Percentiles rank a stretch among this genome's conserved stretches.
phyloP scores from a whole-genome alignment of 2,797 vertebrate species.

The Kryptolebias ocellatus region DNA sequence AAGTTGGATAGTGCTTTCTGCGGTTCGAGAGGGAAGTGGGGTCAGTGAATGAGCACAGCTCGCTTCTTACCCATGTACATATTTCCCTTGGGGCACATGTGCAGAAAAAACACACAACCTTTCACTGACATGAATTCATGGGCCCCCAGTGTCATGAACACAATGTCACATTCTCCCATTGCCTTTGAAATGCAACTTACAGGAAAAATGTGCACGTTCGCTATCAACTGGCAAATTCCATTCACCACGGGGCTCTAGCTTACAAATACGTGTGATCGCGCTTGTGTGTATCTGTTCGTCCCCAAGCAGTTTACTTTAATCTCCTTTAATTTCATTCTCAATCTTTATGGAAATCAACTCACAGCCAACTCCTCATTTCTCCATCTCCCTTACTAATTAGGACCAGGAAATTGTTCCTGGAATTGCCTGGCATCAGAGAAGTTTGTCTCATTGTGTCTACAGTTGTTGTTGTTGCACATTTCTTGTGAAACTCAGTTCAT shows the following conservation, averaged over 20 bases:
- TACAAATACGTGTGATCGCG: conserved; percentile 20
- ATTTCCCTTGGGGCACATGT: conserved; percentile 49
- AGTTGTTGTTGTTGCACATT: conserved; percentile 34
- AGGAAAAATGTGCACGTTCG: not conserved
- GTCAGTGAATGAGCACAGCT: conserved; percentile 68
- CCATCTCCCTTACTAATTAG: conserved; percentile 74
- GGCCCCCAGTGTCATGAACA: conserved; percentile 23
- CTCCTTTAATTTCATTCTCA: conserved; percentile 77
- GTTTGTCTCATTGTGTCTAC: conserved; percentile 33
- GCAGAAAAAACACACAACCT: conserved; percentile 37
- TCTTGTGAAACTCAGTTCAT: conserved; percentile 11
- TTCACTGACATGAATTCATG: conserved; percentile 20
- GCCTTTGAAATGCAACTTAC: not conserved
- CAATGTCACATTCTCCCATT: conserved; percentile 23
- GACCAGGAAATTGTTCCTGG: conserved; percentile 68
- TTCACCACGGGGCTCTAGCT: conserved; percentile 24
- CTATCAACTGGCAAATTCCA: conserved; percentile 8
- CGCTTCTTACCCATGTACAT: conserved; percentile 47
- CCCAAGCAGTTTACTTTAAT: conserved; percentile 70
- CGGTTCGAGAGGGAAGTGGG: conserved; percentile 50
- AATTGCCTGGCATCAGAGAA: conserved; percentile 63
- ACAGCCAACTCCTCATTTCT: conserved; percentile 67
- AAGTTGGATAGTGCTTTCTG: conserved; percentile 46
- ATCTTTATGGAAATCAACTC: conserved; percentile 79
- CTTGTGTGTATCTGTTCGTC: conserved; percentile 53